Evolutionary conservation across 2,113 vertebrate genomes (phyloP).

Genomic region (Pomatorhinus ruficollis): DNA sequence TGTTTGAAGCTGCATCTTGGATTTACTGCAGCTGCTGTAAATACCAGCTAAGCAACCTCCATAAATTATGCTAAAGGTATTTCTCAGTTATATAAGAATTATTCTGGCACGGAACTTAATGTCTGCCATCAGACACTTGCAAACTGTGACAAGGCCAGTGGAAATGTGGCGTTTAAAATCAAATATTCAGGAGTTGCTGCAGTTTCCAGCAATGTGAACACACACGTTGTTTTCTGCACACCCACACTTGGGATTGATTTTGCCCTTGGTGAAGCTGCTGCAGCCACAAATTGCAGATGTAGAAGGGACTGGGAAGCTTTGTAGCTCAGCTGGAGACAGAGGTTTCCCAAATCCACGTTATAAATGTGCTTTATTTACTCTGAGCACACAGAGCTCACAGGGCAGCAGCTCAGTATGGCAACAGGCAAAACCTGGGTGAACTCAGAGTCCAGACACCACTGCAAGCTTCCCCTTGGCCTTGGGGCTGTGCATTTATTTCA

Average conservation of each 20-base stretch:
- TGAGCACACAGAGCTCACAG: neutral
- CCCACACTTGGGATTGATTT: neutral
- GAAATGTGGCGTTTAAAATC: neutral
- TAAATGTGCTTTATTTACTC: neutral
- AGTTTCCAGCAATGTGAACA: neutral
- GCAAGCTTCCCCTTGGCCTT: neutral
- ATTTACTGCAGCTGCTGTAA: slow-evolving; percentile 50
- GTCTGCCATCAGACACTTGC: neutral
- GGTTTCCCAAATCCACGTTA: accelerated
- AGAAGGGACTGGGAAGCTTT: neutral
- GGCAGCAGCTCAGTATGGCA: neutral
- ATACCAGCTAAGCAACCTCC: slow-evolving; percentile 29
- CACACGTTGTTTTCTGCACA: neutral
- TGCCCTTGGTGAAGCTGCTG: neutral
- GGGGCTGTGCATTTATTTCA: neutral
- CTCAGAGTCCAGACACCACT: neutral
- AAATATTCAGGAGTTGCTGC: neutral
- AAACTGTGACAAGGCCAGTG: neutral
- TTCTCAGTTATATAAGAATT: neutral
- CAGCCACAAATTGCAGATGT: neutral
- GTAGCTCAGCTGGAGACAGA: neutral
- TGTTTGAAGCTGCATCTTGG: slow-evolving; percentile 39
- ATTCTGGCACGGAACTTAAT: neutral
- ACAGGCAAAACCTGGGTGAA: accelerated
- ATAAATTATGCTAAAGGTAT: slow-evolving; percentile 52